Base-by-base conservation (phyloP, 2,888 invertebrate species). In the Drosophila birchii region DNA sequence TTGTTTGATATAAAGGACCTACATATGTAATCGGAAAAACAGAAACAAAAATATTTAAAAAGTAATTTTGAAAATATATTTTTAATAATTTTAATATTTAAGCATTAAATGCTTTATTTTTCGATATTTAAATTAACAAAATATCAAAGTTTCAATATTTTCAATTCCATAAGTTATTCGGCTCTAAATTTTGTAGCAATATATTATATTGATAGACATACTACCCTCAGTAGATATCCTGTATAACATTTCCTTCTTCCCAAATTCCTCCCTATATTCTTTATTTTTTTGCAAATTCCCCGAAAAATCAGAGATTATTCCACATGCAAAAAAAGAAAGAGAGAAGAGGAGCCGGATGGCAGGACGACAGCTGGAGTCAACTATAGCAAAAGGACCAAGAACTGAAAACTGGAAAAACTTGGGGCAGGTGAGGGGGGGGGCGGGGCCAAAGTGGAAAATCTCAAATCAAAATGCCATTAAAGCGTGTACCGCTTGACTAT, bases 391-490 rank as follows among this genome's bases (percentile, higher is more conserved):
- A 36, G 41, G 49, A 45, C 32, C 49, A 41, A 26, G 23, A n/a
- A 41, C n/a, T 38, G 34, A 34, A 20, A 67, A n/a, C 20, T 20
- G 47, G 29, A 8, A 14, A 43, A 14, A 41, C 32, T 14, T 38
- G 26, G 23, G 61, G 12, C 7, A 16, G 44, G 38, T 14, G 3
- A 20, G 6, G 20, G 7, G 44, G 38, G 20, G 3, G 43, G 6
- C 20, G 7, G 44, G 67, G 56, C 56, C 59, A 74, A 60, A 73
- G 74, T 70, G 77, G 77, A 75, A 76, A 61, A 74, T 72, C 80
- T 75, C 80, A 79, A 87, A 90, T 89, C 88, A 89, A 90, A 90
- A 89, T 84, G 84, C 88, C 88, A 90, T 90, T 90, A 90, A 89
- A 90, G 85, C 83, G 86, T 86, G 84, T 79, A 81, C 81, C 83